phyloP scores from a whole-genome alignment of 2,888 invertebrate species.

The Pandemis heparana region DNA sequence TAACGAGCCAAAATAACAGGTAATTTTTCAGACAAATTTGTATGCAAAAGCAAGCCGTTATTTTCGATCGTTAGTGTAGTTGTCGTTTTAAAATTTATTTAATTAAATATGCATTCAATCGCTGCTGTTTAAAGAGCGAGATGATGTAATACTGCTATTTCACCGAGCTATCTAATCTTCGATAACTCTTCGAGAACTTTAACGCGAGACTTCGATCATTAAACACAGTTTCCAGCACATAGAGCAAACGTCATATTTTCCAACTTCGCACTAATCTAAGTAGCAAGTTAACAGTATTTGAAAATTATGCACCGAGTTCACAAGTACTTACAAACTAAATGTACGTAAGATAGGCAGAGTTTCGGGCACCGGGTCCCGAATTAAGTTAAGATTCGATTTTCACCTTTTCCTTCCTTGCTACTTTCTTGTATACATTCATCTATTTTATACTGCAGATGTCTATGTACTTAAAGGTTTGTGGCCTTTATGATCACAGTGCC shows the following conservation, averaged over 20 bases:
- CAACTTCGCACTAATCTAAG: background rate
- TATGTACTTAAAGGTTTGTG: background rate
- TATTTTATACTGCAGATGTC: background rate
- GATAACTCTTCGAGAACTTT: background rate
- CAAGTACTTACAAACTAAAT: slow-evolving; percentile 2
- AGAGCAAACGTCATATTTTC: slow-evolving; percentile 3
- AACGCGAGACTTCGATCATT: background rate
- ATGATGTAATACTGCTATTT: too few species aligned
- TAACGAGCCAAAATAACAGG: too few species aligned
- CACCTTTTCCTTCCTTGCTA: too few species aligned
- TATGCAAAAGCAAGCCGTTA: too few species aligned
- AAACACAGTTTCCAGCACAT: background rate
- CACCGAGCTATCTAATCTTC: too few species aligned
- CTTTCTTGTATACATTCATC: background rate
- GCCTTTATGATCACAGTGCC: too few species aligned
- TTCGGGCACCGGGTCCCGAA: background rate
- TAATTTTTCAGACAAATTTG: too few species aligned
- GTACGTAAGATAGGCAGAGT: background rate
- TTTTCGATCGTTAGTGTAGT: too few species aligned
- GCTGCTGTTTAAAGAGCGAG: too few species aligned
- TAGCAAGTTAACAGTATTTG: slow-evolving; percentile 11
- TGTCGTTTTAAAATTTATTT: too few species aligned
- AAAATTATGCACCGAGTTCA: slow-evolving; percentile 13
- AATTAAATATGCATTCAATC: too few species aligned
- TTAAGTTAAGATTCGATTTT: slow-evolving; percentile 14